Evolutionary conservation across 2,888 invertebrate genomes (phyloP).

Genomic region (Julus scandinavius): DNA sequence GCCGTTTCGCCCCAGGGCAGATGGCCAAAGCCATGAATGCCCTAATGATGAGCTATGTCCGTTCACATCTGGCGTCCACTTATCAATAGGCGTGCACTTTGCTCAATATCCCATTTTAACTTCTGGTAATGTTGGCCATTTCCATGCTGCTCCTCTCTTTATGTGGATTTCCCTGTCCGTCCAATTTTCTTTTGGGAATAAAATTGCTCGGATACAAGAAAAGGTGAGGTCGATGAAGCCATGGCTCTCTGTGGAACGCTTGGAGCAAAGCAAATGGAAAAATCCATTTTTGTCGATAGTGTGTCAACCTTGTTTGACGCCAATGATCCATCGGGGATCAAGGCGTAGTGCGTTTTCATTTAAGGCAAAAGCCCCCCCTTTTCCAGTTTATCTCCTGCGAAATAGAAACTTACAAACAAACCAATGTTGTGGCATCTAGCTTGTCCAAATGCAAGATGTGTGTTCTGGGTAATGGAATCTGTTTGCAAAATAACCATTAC

Average conservation of each 20-base stretch:
- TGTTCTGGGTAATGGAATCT: too few relatives aligned
- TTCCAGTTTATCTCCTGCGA: not conserved
- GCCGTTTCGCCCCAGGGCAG: not conserved
- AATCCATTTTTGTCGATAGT: constrained; percentile 46
- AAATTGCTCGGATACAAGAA: constrained; percentile 17
- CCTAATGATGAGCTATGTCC: not conserved
- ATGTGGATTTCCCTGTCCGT: constrained; percentile 44
- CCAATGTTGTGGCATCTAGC: not conserved
- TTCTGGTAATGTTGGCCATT: constrained; percentile 29
- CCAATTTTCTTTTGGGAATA: constrained; percentile 40
- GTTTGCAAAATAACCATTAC: too few relatives aligned
- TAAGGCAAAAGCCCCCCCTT: constrained; percentile 15
- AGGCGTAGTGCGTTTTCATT: constrained; percentile 41
- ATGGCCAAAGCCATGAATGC: not conserved
- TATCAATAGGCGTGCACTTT: constrained; percentile 16
- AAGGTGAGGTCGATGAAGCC: constrained; percentile 43
- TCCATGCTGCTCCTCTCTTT: constrained; percentile 21
- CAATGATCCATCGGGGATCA: constrained; percentile 45
- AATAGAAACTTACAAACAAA: constrained; percentile 4
- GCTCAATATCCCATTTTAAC: constrained; percentile 7
- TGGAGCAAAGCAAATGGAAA: constrained; percentile 38
- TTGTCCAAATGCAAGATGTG: not conserved
- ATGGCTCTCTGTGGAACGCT: constrained; percentile 15
- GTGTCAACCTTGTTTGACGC: constrained; percentile 40
- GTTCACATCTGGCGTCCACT: constrained; percentile 33